Evolutionary conservation across 37 sponge, comb jelly and placozoan genomes (phyloP).

Genomic region (Corticium candelabrum): DNA sequence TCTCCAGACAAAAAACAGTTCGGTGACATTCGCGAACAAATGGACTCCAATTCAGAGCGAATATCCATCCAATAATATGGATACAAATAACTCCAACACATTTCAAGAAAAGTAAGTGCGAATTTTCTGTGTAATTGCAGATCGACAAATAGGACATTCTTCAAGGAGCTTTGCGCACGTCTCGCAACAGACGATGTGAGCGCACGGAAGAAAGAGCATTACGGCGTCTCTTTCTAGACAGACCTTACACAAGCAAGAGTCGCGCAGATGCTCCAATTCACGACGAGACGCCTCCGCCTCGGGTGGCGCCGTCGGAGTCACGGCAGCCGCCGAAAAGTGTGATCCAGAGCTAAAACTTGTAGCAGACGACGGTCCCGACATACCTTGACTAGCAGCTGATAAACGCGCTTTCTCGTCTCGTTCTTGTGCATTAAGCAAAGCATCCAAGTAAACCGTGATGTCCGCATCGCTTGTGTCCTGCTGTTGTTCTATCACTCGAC

Average conservation of each 20-base stretch:
- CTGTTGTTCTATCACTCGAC: not conserved
- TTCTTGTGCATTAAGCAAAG: not conserved
- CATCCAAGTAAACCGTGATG: not conserved
- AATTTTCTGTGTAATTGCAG: not conserved
- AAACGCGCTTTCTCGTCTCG: no score
- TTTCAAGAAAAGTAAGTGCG: not conserved
- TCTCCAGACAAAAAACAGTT: no score
- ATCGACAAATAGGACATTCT: conserved; percentile 7
- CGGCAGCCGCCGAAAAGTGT: not conserved
- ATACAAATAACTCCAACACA: no score
- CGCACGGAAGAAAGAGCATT: not conserved
- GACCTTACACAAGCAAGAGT: not conserved
- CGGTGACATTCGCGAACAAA: no score
- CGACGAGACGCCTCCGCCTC: not conserved
- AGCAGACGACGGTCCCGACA: no score
- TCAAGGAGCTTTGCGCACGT: not conserved
- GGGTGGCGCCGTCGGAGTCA: not conserved
- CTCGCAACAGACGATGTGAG: conserved; percentile 8
- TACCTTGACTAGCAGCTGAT: no score
- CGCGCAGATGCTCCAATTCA: not conserved
- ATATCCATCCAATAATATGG: no score
- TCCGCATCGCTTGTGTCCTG: no score
- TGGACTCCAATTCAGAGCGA: no score
- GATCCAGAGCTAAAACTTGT: no score
- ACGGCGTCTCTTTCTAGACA: not conserved